These are phyloP conservation scores for Epirrhoe alternata DNA, from an alignment of 2,888 invertebrate species.

Conservation along the genomic window DNA sequence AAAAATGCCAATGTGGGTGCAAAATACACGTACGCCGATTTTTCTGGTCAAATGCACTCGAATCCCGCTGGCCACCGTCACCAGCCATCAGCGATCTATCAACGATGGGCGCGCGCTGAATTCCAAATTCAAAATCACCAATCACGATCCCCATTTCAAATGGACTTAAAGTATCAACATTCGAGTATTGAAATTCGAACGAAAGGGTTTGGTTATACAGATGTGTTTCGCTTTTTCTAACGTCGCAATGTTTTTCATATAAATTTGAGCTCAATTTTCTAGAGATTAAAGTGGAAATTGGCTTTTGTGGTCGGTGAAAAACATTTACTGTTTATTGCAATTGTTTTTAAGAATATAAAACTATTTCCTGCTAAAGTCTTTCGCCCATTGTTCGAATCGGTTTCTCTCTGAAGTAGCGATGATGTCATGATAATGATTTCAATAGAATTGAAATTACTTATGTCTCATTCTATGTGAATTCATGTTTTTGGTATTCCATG, in stretches of 20 bases:
- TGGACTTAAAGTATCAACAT: conserved; percentile 63
- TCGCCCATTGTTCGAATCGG: conserved; percentile 67
- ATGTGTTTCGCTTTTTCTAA: conserved; percentile 55
- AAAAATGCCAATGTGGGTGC: conserved; percentile 47
- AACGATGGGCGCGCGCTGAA: conserved; percentile 74
- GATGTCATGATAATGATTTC: conserved; percentile 65
- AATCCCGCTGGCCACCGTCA: conserved; percentile 42
- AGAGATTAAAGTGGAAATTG: conserved; percentile 45
- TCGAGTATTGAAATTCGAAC: conserved; percentile 73
- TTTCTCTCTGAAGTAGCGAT: conserved; percentile 67
- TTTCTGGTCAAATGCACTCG: conserved; percentile 80
- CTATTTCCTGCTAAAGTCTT: conserved; percentile 80
- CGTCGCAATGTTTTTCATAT: conserved; percentile 28
- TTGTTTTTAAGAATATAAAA: conserved; percentile 76
- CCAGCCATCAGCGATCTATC: conserved; percentile 75
- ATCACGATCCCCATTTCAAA: conserved; percentile 68
- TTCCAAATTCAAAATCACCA: conserved; percentile 79
- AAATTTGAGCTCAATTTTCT: conserved; percentile 44
- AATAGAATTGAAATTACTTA: conserved; percentile 61
- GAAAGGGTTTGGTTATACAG: conserved; percentile 68
- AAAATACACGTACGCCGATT: conserved; percentile 69
- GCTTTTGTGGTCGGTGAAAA: conserved; percentile 37
- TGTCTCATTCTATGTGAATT: conserved; percentile 27
- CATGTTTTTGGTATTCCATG: conserved; percentile 8
- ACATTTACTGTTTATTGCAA: conserved; percentile 67